Percentiles rank a stretch among this genome's conserved stretches.
Evolutionary conservation across 1,140 invertebrate species (phyloP).

Genomic region (Drosophila tropicalis): DNA sequence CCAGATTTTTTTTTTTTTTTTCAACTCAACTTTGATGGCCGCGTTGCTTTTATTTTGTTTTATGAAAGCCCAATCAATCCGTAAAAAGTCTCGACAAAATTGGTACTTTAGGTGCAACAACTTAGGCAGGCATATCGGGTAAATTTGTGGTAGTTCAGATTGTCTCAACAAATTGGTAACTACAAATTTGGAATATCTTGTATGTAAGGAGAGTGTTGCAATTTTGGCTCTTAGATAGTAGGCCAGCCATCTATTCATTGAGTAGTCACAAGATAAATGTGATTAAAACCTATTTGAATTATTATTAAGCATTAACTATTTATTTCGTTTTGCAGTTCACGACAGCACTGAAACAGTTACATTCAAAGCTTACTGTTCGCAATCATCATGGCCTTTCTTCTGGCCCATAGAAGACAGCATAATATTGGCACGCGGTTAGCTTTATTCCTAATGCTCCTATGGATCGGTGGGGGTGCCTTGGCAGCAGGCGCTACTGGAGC

Average conservation of each 20-base stretch:
- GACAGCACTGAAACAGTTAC: constrained; percentile 1
- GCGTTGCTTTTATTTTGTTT: constrained; percentile 4
- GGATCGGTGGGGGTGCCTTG: constrained; percentile 24
- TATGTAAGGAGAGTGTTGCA: not conserved
- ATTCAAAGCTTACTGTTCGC: constrained; percentile 1
- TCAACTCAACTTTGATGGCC: constrained; percentile 4
- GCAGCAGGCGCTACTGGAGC: constrained; percentile 33
- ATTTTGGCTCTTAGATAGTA: not conserved
- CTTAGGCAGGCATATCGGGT: not conserved
- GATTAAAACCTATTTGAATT: no score
- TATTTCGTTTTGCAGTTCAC: not conserved
- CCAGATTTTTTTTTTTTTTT: not conserved
- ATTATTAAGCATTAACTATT: not conserved
- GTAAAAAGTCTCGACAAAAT: constrained; percentile 1
- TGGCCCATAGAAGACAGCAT: constrained; percentile 11
- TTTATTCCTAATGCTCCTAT: constrained; percentile 34
- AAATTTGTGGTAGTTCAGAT: not conserved
- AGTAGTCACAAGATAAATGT: no score
- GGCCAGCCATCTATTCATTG: no score
- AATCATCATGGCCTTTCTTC: constrained; percentile 55
- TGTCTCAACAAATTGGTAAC: constrained; percentile 1
- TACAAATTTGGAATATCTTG: constrained; percentile 2
- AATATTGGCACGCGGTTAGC: constrained; percentile 32
- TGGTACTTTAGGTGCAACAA: constrained; percentile 1
- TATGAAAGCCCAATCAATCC: constrained; percentile 11